Evolutionary conservation across 2,797 vertebrate species (phyloP), one percentile per base, ranked within the genome.

Genomic region (Hippopotamyrus pictus): DNA sequence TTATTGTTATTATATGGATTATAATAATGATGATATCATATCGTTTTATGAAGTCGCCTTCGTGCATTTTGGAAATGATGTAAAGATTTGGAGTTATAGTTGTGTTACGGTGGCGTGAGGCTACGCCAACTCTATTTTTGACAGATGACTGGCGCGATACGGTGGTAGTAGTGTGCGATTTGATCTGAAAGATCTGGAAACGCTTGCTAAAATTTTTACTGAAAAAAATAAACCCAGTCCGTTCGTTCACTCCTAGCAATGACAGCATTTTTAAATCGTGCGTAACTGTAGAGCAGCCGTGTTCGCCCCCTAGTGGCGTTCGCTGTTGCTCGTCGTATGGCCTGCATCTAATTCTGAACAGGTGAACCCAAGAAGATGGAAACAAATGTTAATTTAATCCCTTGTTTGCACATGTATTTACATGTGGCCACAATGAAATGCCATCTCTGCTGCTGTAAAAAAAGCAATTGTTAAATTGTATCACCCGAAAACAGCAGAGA

Each of bases 291-390:
- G 14, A 19, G 25, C 51, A 37, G 50, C 48, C 25, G 51, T n/a
- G 50, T 54, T 44, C 95, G 95, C 95, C 95, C 95, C 93, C 95
- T 95, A 44, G 95, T 95, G 95, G 95, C 88, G 88, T 51, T n/a
- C 19, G 3, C 82, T 14, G 82, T 29, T n/a, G 73, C 73, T 46
- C 41, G 6, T 79, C 17, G 73, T 41, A 9, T 33, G 73, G 19
- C 73, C 73, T 17, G 41, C 6, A 44, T 2, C 17, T 79, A 17
- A 37, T 79, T 46, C 73, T 41, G 73, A 79, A 46, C 73, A 41
- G 17, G 73, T 46, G 73, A 79, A 41, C 73, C 73, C 7, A 44
- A 46, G 41, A 79, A 79, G 14, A 79, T 79, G 73, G 73, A 79
- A 79, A 44, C 17, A 79, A 79, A 79, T 79, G 19, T n/a, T 41